Base-by-base conservation (phyloP, 2,888 invertebrate genomes). In the Noctua comes region DNA sequence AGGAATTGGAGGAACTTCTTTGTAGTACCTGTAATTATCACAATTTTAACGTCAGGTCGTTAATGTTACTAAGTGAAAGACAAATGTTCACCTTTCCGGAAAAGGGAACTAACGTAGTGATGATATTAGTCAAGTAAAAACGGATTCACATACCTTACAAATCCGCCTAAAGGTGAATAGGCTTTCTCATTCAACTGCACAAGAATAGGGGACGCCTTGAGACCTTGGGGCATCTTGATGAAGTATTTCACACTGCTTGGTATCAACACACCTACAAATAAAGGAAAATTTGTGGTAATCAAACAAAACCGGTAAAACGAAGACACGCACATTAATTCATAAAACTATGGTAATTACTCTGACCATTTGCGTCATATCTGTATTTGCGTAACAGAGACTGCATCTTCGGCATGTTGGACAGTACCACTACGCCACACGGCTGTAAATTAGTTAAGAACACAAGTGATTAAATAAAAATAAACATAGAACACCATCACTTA, bases 1-100 rank as follows among this genome's bases (percentile, higher is more conserved):
- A 24, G 96, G 96, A 48, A 96, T 96, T 13, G 96, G 96, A 27
- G 96, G 96, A 3, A 96, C 96, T 92, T 96, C 96, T 87, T 96
- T 96, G 88, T 96, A 96, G 87, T 95, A 96, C 87, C 96, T 96
- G 92, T 75, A 92, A 93, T 86, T 70, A 75, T 27, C 6, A 72
- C 8, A 74, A 46, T 43, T 27, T 57, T 18, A 27, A n/a, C 11
- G 59, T 68, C 64, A 36, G n/a, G 2, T 69, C 48, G n/a, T 59
- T 21, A 66, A 48, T 64, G 4, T 54, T n/a, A 51, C 16, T 36
- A 64, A 40, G 13, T n/a, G 27, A 64, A 68, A 46, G 21, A 31
- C 27, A 43, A 70, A 51, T 64, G 24, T 36, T 48, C 59, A 57
- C 1, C 51, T 24, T 7, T 1, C n/a, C 36, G 65, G 54, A 71